These are phyloP conservation scores for Scaptomyza cyrtandrae DNA, from an alignment of 2,888 invertebrate species.

Conservation along the genomic window DNA sequence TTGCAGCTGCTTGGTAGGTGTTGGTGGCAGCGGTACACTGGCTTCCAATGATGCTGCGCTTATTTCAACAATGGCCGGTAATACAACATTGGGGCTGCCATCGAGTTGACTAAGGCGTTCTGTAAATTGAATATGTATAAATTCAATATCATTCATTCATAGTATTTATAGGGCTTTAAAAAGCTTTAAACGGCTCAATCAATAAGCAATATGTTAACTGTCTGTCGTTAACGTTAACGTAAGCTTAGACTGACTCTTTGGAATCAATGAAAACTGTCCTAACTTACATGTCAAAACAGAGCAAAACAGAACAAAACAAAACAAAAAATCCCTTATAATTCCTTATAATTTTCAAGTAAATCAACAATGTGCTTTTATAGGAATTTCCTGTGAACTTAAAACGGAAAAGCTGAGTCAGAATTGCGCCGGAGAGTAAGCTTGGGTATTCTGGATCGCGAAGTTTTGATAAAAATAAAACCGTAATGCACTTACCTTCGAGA, in stretches of 20 bases:
- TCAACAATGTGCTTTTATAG: background rate
- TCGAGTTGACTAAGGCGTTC: conserved; percentile 82
- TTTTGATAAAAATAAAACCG: background rate
- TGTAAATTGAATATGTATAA: conserved; percentile 29
- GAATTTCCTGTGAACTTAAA: too few relatives aligned
- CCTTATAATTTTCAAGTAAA: conserved; percentile 10
- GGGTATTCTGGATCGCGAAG: background rate
- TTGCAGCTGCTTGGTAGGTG: conserved; percentile 33
- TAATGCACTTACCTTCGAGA: conserved; percentile 73
- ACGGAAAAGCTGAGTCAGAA: too few relatives aligned
- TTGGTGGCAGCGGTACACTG: conserved; percentile 29
- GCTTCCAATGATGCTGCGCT: conserved; percentile 20
- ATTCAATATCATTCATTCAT: background rate
- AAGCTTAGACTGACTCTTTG: conserved; percentile 15
- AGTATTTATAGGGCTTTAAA: conserved; percentile 1
- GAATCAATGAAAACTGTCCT: background rate
- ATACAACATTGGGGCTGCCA: conserved; percentile 62
- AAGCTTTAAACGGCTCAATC: background rate
- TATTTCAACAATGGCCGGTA: conserved; percentile 57
- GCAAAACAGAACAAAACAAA: conserved; percentile 1
- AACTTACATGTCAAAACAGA: conserved; percentile 33
- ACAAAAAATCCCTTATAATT: background rate
- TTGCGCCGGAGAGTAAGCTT: background rate
- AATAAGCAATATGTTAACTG: background rate
- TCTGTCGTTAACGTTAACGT: background rate